phyloP scores from a whole-genome alignment of 2,113 vertebrate genomes.

The Pteropus alecto region DNA sequence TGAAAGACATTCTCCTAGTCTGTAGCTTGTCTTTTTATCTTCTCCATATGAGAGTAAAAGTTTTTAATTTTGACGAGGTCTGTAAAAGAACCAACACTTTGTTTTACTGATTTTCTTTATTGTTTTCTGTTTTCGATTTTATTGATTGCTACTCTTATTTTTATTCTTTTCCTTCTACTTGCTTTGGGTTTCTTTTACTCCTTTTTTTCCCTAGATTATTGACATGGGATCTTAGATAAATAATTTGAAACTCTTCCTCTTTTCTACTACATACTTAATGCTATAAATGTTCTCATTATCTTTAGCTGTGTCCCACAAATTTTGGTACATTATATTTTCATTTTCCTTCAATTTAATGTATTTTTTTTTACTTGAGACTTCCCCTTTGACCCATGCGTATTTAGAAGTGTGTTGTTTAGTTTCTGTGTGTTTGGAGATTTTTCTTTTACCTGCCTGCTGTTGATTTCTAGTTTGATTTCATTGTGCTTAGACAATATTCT shows the following conservation, averaged over 20 bases:
- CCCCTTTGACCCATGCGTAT: neutral
- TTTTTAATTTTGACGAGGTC: neutral
- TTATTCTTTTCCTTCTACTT: neutral
- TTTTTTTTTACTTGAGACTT: neutral
- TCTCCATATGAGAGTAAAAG: neutral
- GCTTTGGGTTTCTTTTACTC: neutral
- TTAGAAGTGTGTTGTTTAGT: neutral
- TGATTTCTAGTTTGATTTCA: neutral
- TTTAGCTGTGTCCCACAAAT: neutral
- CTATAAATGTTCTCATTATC: neutral
- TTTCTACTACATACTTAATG: neutral
- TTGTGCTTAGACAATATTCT: neutral
- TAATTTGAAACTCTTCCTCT: neutral
- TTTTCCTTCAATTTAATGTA: neutral
- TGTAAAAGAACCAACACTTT: neutral
- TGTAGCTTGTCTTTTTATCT: neutral
- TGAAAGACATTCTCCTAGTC: neutral
- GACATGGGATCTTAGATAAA: neutral
- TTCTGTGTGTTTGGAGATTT: neutral
- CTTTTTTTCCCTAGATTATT: neutral
- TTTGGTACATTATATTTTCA: neutral
- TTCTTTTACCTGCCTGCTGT: neutral
- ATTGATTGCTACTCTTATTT: neutral
- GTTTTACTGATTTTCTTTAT: neutral
- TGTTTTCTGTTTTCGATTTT: neutral